Evolutionary conservation across 2,888 invertebrate species (phyloP), one percentile per base, ranked within the genome.

Genomic region (Shargacucullia verbasci): DNA sequence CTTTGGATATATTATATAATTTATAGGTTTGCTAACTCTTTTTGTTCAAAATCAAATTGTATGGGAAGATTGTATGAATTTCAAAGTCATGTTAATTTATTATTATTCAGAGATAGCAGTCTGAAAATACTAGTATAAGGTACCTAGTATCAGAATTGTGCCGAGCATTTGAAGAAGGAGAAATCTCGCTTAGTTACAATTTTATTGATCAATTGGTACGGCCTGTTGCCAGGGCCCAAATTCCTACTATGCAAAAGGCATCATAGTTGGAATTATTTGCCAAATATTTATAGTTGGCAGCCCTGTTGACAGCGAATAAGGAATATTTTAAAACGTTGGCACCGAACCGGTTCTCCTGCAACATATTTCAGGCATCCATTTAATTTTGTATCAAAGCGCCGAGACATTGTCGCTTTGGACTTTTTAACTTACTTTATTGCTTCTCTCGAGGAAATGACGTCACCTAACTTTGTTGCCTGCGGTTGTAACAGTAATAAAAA

Each of bases 281-380:
- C 44, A 44, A 35, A 35, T 14, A 55, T 33, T 11, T 34, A 20
- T 35, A 27, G 44, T 45, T 53, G 73, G 49, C 56, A 73, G 35
- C 57, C 67, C 59, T 73, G 63, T 59, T 43, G 60, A 27, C 31
- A 39, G 33, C 35, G 20, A 43, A 41, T 44, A 38, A 50, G 59
- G 55, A 68, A 73, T 73, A 73, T 73, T 71, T 73, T 59, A 59
- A 67, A 67, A 61, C 31, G 60, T 73, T 71, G 74, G 67, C 72
- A 70, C 40, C 47, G 47, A 25, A 25, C 48, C 52, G 56, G 43
- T 62, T 35, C 60, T 54, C 44, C 38, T 34, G 34, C 40, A 59
- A 73, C 70, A 68, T 73, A 73, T 73, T 73, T 73, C 71, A 73
- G 55, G 49, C 74, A 68, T 67, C 67, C 63, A 60, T 73, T 70